A percentile compares a stretch with the other conserved stretches of the same genome.
These are phyloP conservation scores for Eubasilissa splendida DNA, from an alignment of 2,888 invertebrate genomes.

Conservation along the genomic window DNA sequence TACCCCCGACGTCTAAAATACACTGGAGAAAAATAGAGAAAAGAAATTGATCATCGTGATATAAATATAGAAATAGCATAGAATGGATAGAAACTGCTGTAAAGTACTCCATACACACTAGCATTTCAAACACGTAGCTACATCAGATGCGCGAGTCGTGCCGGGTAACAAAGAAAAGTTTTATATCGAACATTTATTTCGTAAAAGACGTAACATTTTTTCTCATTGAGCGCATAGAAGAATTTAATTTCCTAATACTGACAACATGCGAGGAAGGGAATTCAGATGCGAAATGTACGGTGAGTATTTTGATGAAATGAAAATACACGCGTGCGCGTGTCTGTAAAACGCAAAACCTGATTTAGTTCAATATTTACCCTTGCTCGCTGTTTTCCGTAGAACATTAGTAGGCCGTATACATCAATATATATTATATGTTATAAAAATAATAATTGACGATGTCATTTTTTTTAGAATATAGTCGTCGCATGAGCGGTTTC, in stretches of 20 bases:
- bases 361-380: too few species aligned
- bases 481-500: too few species aligned
- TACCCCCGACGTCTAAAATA: constrained; percentile 1
- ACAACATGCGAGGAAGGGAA: neutral
- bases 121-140: constrained; percentile 27
- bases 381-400: too few species aligned
- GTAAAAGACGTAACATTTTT: neutral
- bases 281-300: too few species aligned
- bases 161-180: neutral
- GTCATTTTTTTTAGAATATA: too few species aligned
- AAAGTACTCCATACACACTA: constrained; percentile 7
- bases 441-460: too few species aligned
- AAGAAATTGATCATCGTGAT: constrained; percentile 1
- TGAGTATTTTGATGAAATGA: too few species aligned
- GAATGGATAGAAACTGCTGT: constrained; percentile 4
- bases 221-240: neutral
- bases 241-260: constrained; percentile 23
- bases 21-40: constrained; percentile 7
- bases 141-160: constrained; percentile 8
- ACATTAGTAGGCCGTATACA: too few species aligned
- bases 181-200: constrained; percentile 13
- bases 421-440: too few species aligned
- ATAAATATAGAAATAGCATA: constrained; percentile 9
- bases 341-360: too few species aligned
- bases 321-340: too few species aligned